A percentile compares a stretch with the other conserved stretches of the same genome.
Evolutionary conservation across 30 jellyfish, hydroid and myxozoan genomes (phyloP).

Genomic region (Cassiopea xamachana): DNA sequence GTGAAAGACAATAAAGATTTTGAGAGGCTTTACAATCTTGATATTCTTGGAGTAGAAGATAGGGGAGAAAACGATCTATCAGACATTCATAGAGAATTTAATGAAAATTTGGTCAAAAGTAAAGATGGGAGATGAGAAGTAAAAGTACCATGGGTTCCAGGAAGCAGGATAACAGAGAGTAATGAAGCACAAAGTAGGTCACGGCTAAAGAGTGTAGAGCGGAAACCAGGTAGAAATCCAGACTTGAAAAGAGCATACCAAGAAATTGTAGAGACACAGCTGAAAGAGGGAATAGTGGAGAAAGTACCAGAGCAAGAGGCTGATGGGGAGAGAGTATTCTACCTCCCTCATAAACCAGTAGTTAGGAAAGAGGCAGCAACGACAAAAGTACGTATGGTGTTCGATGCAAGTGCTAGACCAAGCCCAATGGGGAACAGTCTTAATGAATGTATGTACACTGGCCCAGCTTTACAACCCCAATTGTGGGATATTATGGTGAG

Average conservation of each 20-base stretch:
- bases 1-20: conserved; percentile 28
- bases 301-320: conserved; percentile 30
- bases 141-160: conserved; percentile 72
- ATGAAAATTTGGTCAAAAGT: background rate
- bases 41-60: conserved; percentile 40
- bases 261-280: conserved; percentile 58
- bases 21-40: conserved; percentile 27
- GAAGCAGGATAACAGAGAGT: conserved; percentile 59
- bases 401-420: conserved; percentile 55
- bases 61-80: conserved; percentile 51
- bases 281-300: conserved; percentile 46
- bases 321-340: conserved; percentile 44
- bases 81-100: conserved; percentile 36
- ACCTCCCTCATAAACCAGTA: conserved; percentile 61
- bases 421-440: conserved; percentile 28
- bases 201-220: conserved; percentile 53
- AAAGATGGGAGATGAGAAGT: conserved; percentile 71
- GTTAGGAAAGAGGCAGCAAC: conserved; percentile 39
- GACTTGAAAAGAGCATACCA: conserved; percentile 40
- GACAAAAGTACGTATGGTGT: conserved; percentile 53
- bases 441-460: conserved; percentile 46
- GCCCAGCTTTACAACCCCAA: conserved; percentile 59
- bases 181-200: conserved; percentile 66
- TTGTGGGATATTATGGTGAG: conserved; percentile 62
- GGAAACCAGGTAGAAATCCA: conserved; percentile 26